Conservation (phyloP, 2,888 invertebrate genomes). For the Smittia aterrima region DNA sequence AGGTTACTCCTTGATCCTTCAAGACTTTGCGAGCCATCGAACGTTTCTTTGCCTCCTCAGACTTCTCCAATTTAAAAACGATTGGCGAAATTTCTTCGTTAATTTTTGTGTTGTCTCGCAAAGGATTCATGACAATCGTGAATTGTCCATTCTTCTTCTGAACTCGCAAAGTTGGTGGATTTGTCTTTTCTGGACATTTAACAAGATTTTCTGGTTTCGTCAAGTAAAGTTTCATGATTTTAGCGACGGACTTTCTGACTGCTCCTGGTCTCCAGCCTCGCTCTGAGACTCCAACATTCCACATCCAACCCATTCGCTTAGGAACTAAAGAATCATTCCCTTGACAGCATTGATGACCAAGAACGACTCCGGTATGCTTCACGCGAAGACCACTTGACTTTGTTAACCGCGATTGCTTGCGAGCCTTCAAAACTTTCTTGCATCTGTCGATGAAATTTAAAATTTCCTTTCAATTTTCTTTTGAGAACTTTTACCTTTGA, state of each 20-base stretch:
- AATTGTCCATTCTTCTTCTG: slow-evolving; percentile 65
- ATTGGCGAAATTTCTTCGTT: slow-evolving; percentile 57
- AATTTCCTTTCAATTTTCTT: neutral
- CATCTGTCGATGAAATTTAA: slow-evolving; percentile 7
- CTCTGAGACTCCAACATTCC: slow-evolving; percentile 47
- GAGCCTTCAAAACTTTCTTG: neutral
- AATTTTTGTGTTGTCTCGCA: slow-evolving; percentile 55
- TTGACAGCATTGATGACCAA: slow-evolving; percentile 60
- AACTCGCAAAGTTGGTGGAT: slow-evolving; percentile 60
- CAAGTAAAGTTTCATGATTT: slow-evolving; percentile 46
- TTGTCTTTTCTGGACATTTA: neutral
- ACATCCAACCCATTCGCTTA: slow-evolving; percentile 49
- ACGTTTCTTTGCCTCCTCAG: slow-evolving; percentile 55
- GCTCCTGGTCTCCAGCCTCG: slow-evolving; percentile 53
- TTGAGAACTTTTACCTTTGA: neutral
- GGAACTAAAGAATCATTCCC: slow-evolving; percentile 53
- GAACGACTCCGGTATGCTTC: slow-evolving; percentile 53
- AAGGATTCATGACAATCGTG: slow-evolving; percentile 65
- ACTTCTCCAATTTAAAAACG: slow-evolving; percentile 65
- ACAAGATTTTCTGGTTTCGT: neutral
- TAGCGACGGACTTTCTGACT: slow-evolving; percentile 50
- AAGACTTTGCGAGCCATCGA: slow-evolving; percentile 59
- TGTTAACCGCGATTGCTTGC: neutral
- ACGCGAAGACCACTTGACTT: slow-evolving; percentile 44
- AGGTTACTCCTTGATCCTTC: slow-evolving; percentile 58